Conservation (phyloP, 1,140 invertebrate species). For the Globodera rostochiensis region DNA sequence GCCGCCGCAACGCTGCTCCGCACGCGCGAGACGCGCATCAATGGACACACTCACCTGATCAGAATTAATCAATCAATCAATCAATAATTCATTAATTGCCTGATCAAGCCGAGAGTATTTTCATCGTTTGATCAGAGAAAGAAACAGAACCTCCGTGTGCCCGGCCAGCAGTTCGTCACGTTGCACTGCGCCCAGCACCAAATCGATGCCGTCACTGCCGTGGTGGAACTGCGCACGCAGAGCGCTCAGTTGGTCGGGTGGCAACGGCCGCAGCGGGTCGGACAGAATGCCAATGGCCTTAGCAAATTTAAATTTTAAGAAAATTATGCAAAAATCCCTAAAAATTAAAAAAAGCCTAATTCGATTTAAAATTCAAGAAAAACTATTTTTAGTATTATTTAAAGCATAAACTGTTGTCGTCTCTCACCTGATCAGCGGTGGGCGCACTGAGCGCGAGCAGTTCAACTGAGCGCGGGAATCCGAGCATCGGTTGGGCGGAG, state of each 20-base stretch:
- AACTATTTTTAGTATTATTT: no score
- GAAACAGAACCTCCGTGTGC: slow-evolving; percentile 17
- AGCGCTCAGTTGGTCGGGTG: slow-evolving; percentile 32
- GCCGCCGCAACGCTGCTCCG: slow-evolving; percentile 41
- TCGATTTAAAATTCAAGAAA: no score
- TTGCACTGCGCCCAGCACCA: slow-evolving; percentile 41
- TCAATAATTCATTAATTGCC: neutral
- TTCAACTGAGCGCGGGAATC: slow-evolving; percentile 43
- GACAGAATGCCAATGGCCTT: slow-evolving; percentile 3
- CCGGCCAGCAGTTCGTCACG: slow-evolving; percentile 39
- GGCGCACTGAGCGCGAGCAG: slow-evolving; percentile 37
- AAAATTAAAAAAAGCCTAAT: no score
- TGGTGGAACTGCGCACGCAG: slow-evolving; percentile 17
- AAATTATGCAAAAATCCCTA: neutral
- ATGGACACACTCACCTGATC: slow-evolving; percentile 22
- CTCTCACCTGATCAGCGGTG: slow-evolving; percentile 25
- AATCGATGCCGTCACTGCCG: slow-evolving; percentile 7
- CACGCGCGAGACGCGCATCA: slow-evolving; percentile 33
- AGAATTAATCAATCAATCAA: no score
- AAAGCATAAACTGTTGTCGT: no score
- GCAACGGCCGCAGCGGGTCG: neutral
- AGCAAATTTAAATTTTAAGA: neutral
- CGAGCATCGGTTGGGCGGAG: slow-evolving; percentile 17
- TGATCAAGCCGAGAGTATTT: neutral
- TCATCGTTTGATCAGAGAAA: neutral